phyloP scores from a whole-genome alignment of 2,888 invertebrate species.

The Cepaea hortensis region DNA sequence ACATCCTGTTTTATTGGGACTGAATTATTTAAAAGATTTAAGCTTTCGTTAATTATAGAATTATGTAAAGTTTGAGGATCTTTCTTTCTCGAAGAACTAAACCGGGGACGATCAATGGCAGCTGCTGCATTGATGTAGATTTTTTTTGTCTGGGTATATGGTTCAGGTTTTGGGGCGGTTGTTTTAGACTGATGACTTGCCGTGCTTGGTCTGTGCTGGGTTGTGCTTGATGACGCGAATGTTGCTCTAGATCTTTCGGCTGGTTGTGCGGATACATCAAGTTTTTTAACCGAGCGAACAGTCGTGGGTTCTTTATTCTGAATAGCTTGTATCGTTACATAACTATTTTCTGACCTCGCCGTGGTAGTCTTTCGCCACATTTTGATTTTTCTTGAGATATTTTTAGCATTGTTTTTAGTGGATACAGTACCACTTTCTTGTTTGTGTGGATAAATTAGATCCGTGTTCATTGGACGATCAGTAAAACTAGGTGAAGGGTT shows the following conservation, averaged over 20 bases:
- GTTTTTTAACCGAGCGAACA: background rate
- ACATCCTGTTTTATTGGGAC: background rate
- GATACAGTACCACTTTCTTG: background rate
- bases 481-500: background rate
- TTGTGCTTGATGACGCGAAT: background rate
- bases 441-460: background rate
- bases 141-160: background rate
- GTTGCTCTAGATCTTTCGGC: background rate
- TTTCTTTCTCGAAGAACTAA: background rate
- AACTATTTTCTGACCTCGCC: background rate
- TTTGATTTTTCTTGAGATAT: background rate
- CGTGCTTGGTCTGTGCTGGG: background rate
- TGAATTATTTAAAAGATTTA: background rate
- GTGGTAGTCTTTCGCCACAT: background rate
- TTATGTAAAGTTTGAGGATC: background rate
- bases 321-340: too few species aligned
- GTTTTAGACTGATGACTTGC: background rate
- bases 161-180: background rate
- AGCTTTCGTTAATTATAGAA: too few species aligned
- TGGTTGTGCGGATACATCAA: background rate
- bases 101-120: background rate
- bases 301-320: background rate
- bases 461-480: background rate
- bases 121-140: constrained; percentile 4
- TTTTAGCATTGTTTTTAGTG: background rate